Conservation (phyloP, 2,113 vertebrate species). For the Montifringilla adamsi region DNA sequence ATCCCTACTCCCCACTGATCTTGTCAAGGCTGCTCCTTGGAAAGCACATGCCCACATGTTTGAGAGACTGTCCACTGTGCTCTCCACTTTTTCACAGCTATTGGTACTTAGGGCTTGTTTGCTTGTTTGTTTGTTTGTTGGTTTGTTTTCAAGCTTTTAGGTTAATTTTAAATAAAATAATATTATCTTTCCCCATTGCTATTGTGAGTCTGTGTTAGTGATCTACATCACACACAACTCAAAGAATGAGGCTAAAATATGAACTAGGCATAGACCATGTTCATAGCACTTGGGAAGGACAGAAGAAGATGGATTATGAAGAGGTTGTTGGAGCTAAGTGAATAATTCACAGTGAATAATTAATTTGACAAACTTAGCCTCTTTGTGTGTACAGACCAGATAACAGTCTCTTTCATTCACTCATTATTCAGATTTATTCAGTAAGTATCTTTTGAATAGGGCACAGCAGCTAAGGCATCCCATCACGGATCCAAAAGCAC, state of each 20-base stretch:
- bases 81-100: neutral
- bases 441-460: constrained; percentile 21
- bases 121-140: neutral
- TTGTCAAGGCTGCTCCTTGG: neutral
- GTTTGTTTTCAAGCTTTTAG: neutral
- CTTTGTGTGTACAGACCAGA: constrained; percentile 18
- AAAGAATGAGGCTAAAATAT: neutral
- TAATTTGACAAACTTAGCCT: constrained; percentile 59
- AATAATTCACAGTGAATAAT: constrained; percentile 55
- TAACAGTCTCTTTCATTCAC: neutral
- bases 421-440: constrained; percentile 54
- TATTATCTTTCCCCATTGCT: neutral
- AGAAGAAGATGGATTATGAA: constrained; percentile 50
- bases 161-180: neutral
- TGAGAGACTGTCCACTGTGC: neutral
- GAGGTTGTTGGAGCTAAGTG: constrained; percentile 27
- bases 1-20: neutral
- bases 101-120: neutral
- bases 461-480: neutral
- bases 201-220: neutral
- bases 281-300: neutral
- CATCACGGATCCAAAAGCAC: neutral
- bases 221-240: neutral
- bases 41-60: neutral
- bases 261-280: neutral